Evolutionary conservation across 2,113 vertebrate genomes (phyloP).

Genomic region (Sinocyclocheilus grahami): DNA sequence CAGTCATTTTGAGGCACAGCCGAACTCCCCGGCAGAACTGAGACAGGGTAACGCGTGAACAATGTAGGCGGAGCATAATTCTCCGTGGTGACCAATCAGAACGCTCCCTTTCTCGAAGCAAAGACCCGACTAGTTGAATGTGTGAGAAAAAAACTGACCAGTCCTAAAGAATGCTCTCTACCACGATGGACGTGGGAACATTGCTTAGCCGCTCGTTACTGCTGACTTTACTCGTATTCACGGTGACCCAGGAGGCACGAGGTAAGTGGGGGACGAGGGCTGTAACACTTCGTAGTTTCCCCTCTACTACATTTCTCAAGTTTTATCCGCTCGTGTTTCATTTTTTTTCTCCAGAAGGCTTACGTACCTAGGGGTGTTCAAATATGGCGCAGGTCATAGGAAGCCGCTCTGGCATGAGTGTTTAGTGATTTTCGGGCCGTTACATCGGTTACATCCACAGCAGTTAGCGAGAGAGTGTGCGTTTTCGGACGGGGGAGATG

Average conservation of each 20-base stretch:
- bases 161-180: constrained; percentile 42
- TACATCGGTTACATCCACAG: not conserved
- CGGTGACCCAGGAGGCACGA: constrained; percentile 28
- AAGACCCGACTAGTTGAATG: constrained; percentile 24
- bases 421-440: constrained; percentile 27
- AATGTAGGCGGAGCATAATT: constrained; percentile 48
- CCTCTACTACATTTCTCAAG: constrained; percentile 5
- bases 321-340: constrained; percentile 13
- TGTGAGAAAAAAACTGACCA: constrained; percentile 44
- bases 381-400: constrained; percentile 62
- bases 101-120: not conserved
- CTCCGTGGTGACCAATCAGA: constrained; percentile 47
- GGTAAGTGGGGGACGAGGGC: constrained; percentile 43
- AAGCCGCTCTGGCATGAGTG: constrained; percentile 48
- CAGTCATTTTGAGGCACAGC: not conserved
- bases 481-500: not conserved
- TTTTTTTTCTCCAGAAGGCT: constrained; percentile 42
- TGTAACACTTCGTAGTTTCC: not conserved
- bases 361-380: constrained; percentile 50
- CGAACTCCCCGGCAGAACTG: not conserved
- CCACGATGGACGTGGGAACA: constrained; percentile 47
- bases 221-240: constrained; percentile 42
- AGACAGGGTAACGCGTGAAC: not conserved
- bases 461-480: not conserved
- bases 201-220: constrained; percentile 33